Evolutionary conservation across 1,140 invertebrate species (phyloP).

Genomic region (Dinothrombium tinctorium): DNA sequence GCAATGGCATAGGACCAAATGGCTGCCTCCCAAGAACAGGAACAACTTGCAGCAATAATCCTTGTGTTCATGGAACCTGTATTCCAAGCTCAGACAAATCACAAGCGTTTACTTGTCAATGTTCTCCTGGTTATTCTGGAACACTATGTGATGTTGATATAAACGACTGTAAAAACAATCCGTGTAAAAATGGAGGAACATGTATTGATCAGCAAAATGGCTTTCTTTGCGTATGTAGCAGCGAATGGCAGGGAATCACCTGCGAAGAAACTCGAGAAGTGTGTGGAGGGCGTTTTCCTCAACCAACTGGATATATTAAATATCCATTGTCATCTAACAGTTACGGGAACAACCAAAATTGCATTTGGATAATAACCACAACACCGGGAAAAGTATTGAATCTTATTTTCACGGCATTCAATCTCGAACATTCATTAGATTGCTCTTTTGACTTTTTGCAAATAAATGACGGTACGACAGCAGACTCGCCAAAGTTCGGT

Average conservation of each 20-base stretch:
- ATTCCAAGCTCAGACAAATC: not conserved
- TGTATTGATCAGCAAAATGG: constrained; percentile 15
- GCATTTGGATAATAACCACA: constrained; percentile 35
- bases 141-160: constrained; percentile 29
- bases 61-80: constrained; percentile 12
- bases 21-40: constrained; percentile 33
- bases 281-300: constrained; percentile 12
- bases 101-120: constrained; percentile 12
- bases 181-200: constrained; percentile 20
- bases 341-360: constrained; percentile 26
- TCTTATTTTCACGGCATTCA: constrained; percentile 45
- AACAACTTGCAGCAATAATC: constrained; percentile 8
- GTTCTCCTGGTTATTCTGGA: constrained; percentile 21
- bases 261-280: constrained; percentile 25
- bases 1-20: constrained; percentile 47
- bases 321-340: constrained; percentile 8
- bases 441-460: constrained; percentile 43
- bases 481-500: constrained; percentile 37
- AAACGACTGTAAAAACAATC: constrained; percentile 26
- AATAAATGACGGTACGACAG: constrained; percentile 50
- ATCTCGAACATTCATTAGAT: constrained; percentile 32
- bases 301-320: constrained; percentile 9
- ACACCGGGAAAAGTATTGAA: constrained; percentile 41
- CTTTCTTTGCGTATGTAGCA: constrained; percentile 30
- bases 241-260: constrained; percentile 29